Evolutionary conservation across 2,113 vertebrate genomes (phyloP), one percentile per base, ranked within the genome.

Genomic region (Percina caprodes): DNA sequence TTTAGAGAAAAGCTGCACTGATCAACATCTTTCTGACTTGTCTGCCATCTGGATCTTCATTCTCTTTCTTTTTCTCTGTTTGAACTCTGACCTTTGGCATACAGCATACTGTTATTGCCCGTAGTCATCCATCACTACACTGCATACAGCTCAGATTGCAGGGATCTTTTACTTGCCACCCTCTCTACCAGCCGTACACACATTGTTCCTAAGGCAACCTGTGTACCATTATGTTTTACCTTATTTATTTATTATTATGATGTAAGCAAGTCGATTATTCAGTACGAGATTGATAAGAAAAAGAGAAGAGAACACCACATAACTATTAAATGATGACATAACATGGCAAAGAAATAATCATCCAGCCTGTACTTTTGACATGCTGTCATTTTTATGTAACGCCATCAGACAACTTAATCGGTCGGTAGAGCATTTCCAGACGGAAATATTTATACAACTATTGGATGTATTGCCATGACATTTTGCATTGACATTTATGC

Each of bases 61-160:
- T 7, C 54, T 24, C 39, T 19, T 42, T 42, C 35, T 35, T 66
- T 59, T 15, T 51, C 39, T 39, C 61, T n/a, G 30, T 65, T 61
- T 87, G 65, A 81, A 73, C 80, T 79, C 59, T 83, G 75, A 86
- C 74, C 49, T 88, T 76, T 81, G 76, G 30, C 72, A 54, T 45
- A 12, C 65, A 69, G 51, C 74, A 58, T 46, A 69, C 51, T 87
- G 70, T 78, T 85, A 78, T 77, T 70, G 54, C 54, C 65, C 13
- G 21, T 2, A 35, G 66, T 56, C 66, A 84, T 82, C 79, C 69
- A 52, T 84, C 86, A 81, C 59, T 35, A 48, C 21, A 2, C 58
- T 65, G 19, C 46, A 52, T 73, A n/a, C 60, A 0, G 65, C 48
- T 86, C 83, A 33, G 61, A 51, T 89, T 90, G 74, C 87, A 73